Conservation (phyloP, 2,113 vertebrate species). For the Lepisosteus oculatus region DNA sequence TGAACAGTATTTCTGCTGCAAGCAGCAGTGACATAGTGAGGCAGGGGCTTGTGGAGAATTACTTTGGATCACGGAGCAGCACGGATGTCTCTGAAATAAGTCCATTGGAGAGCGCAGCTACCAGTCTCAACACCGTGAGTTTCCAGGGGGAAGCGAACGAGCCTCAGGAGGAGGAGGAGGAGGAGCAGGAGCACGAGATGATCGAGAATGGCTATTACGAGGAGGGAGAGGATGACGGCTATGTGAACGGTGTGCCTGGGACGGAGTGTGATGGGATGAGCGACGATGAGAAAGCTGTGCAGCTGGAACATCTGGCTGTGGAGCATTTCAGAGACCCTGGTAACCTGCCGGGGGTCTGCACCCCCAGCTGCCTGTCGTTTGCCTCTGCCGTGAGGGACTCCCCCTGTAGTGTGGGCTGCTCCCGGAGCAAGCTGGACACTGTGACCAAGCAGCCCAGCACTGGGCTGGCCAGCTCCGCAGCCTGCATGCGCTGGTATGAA, state of each 20-base stretch:
- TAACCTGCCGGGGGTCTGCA: conserved; percentile 57
- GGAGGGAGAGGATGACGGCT: conserved; percentile 70
- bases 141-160: conserved; percentile 60
- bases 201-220: conserved; percentile 96
- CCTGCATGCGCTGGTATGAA: conserved; percentile 81
- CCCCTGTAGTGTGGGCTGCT: conserved; percentile 60
- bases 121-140: conserved; percentile 50
- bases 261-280: conserved; percentile 45
- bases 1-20: conserved; percentile 61
- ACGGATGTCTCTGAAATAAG: conserved; percentile 78
- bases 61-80: conserved; percentile 86
- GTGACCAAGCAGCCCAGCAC: conserved; percentile 69
- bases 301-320: conserved; percentile 50
- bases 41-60: conserved; percentile 92
- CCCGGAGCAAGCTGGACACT: conserved; percentile 62
- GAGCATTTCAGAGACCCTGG: conserved; percentile 48
- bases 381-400: conserved; percentile 67
- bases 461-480: conserved; percentile 47
- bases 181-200: conserved; percentile 84
- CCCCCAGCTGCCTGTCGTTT: conserved; percentile 68
- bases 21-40: conserved; percentile 88
- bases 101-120: conserved; percentile 64
- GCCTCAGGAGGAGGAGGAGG: conserved; percentile 53
- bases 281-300: conserved; percentile 43
- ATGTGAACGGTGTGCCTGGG: conserved; percentile 65